Evolutionary conservation across 2,888 invertebrate genomes (phyloP).

Genomic region (Charanyca ferruginea): DNA sequence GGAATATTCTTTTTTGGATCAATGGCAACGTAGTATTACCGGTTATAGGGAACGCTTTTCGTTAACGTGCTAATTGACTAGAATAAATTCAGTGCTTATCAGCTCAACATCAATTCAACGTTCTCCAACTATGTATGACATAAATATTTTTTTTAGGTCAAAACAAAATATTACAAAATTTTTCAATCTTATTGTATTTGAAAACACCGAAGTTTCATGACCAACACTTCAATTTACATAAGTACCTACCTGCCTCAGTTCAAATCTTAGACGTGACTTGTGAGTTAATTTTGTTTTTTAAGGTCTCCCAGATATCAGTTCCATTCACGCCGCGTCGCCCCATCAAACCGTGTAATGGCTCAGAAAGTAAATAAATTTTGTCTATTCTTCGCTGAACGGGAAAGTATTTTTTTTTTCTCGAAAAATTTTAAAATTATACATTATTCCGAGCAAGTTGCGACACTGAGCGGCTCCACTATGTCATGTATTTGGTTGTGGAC

Average conservation of each 20-base stretch:
- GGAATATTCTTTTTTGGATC: too few relatives aligned
- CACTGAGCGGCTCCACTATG: constrained; percentile 12
- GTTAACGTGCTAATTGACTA: too few relatives aligned
- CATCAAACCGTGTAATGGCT: constrained; percentile 69
- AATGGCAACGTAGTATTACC: too few relatives aligned
- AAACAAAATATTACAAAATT: too few relatives aligned
- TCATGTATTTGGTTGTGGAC: not conserved
- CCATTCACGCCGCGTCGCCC: constrained; percentile 58
- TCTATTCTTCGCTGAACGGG: constrained; percentile 45
- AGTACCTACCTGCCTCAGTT: constrained; percentile 24
- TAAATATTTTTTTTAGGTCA: too few relatives aligned
- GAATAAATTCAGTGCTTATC: too few relatives aligned
- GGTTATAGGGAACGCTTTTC: too few relatives aligned
- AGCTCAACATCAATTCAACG: too few relatives aligned
- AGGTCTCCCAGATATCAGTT: constrained; percentile 26
- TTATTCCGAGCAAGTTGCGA: constrained; percentile 43
- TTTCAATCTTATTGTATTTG: too few relatives aligned
- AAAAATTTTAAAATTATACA: constrained; percentile 54
- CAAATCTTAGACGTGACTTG: constrained; percentile 63
- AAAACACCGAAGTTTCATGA: constrained; percentile 36
- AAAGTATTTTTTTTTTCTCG: constrained; percentile 36
- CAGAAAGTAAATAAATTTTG: constrained; percentile 70
- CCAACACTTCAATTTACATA: constrained; percentile 25
- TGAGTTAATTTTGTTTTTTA: constrained; percentile 53
- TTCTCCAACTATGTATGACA: too few relatives aligned